phyloP scores from a whole-genome alignment of 2,797 vertebrate species.

The Sorex maritimensis region DNA sequence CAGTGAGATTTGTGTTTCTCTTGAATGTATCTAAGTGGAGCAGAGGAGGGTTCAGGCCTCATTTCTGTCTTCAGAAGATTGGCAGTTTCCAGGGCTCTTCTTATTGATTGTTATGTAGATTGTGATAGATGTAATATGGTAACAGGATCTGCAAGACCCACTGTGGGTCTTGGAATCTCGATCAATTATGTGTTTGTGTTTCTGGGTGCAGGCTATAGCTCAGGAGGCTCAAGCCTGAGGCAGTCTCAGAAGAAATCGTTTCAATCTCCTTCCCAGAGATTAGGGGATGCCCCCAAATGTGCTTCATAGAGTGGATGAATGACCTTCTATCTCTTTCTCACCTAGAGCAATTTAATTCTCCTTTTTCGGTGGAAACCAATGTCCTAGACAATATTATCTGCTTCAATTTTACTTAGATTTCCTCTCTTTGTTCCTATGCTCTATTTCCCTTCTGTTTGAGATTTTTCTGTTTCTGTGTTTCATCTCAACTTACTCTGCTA shows the following conservation, averaged over 20 bases:
- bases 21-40: background rate
- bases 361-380: background rate
- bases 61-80: conserved; percentile 42
- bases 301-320: background rate
- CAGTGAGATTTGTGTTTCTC: background rate
- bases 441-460: background rate
- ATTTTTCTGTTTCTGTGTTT: background rate
- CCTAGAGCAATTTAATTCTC: background rate
- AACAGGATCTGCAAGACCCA: background rate
- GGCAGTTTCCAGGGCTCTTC: background rate
- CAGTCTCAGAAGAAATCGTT: background rate
- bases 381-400: background rate
- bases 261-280: background rate
- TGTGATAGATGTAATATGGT: background rate
- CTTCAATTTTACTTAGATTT: background rate
- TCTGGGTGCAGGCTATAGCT: background rate
- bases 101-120: background rate
- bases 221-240: background rate
- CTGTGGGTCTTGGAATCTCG: background rate
- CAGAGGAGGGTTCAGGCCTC: background rate
- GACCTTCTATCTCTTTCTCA: background rate
- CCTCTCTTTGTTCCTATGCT: background rate
- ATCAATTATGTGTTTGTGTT: background rate
- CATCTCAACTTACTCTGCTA: background rate
- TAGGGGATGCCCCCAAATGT: background rate